phyloP scores from a whole-genome alignment of 2,888 invertebrate species.

The Platycnemis pennipes region DNA sequence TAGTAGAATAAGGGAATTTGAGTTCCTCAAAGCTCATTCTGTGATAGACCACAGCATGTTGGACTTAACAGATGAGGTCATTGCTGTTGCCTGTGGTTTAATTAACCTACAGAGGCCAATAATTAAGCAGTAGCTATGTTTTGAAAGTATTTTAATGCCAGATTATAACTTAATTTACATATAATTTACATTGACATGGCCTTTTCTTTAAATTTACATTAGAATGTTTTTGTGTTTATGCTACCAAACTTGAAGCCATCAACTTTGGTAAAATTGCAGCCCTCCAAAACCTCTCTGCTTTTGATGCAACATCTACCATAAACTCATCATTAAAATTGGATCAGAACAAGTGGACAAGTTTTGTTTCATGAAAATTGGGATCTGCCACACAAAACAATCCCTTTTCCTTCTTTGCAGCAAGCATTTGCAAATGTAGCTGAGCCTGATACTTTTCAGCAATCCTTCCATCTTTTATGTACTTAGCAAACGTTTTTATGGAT shows the following conservation, averaged over 20 bases:
- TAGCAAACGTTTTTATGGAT: slow-evolving; percentile 3
- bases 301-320: no score
- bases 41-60: background rate
- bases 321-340: no score
- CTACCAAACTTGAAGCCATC: no score
- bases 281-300: no score
- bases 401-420: slow-evolving; percentile 71
- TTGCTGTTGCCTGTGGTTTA: background rate
- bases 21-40: slow-evolving; percentile 15
- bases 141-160: no score
- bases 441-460: slow-evolving; percentile 71
- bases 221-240: no score
- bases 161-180: no score
- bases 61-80: background rate
- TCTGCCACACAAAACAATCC: slow-evolving; percentile 74
- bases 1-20: slow-evolving; percentile 1
- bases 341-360: slow-evolving; percentile 70
- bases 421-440: slow-evolving; percentile 75
- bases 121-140: background rate
- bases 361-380: slow-evolving; percentile 73
- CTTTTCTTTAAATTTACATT: no score
- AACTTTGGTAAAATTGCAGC: no score
- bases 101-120: background rate
- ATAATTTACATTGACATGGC: no score
- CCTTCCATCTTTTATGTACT: slow-evolving; percentile 44